Percentiles rank a stretch among this genome's conserved stretches.
phyloP scores from a whole-genome alignment of 2,113 vertebrate genomes.

The Oreochromis niloticus region DNA sequence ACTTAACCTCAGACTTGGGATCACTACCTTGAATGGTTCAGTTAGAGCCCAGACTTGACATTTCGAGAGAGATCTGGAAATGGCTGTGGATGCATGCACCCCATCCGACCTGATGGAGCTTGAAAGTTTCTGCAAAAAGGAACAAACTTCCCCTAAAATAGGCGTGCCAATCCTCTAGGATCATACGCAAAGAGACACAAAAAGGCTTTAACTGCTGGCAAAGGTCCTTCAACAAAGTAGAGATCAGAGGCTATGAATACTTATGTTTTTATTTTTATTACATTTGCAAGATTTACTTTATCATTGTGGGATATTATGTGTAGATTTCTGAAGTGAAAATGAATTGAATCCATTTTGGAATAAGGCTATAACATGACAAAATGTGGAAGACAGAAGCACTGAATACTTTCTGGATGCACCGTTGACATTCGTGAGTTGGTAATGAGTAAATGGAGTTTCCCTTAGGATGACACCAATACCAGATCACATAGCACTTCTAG shows the following conservation, averaged over 20 bases:
- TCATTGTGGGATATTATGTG: neutral
- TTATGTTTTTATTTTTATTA: neutral
- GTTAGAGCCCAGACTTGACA: neutral
- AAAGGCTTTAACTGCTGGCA: neutral
- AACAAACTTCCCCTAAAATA: neutral
- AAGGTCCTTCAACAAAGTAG: neutral
- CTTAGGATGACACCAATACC: neutral
- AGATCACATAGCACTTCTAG: neutral
- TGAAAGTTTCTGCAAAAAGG: neutral
- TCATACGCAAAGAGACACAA: neutral
- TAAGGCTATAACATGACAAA: neutral
- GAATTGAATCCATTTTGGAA: neutral
- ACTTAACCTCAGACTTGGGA: neutral
- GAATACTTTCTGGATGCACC: neutral
- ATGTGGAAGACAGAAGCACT: neutral
- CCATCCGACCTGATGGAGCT: neutral
- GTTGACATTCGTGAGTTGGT: neutral
- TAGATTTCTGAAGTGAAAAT: neutral
- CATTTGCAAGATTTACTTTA: neutral
- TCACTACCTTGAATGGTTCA: neutral
- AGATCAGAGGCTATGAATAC: neutral
- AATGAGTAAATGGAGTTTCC: neutral
- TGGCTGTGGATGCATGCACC: neutral
- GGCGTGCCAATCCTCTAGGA: neutral
- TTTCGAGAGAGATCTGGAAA: neutral